These are phyloP conservation scores for Zaprionus inermis DNA, from an alignment of 1,140 invertebrate genomes.

Conservation along the genomic window DNA sequence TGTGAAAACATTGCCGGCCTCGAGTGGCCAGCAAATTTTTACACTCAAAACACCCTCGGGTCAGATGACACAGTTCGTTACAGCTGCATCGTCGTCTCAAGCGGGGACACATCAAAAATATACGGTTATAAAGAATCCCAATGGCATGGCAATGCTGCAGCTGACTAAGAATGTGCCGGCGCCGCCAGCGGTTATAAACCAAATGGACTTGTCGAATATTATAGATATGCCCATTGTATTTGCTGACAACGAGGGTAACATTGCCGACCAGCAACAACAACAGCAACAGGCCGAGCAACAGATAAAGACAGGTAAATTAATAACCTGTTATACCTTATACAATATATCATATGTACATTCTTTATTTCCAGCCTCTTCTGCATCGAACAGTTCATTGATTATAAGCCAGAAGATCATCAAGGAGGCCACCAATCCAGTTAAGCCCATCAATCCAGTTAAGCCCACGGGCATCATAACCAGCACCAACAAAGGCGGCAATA, in stretches of 20 bases:
- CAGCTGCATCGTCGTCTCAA: slow-evolving; percentile 46
- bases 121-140: slow-evolving; percentile 84
- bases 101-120: slow-evolving; percentile 75
- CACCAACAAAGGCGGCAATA: slow-evolving; percentile 47
- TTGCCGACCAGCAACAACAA: slow-evolving; percentile 56
- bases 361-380: background rate
- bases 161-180: slow-evolving; percentile 84
- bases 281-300: slow-evolving; percentile 38
- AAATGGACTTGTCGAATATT: slow-evolving; percentile 87
- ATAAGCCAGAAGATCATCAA: slow-evolving; percentile 81
- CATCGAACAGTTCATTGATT: slow-evolving; percentile 57
- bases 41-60: slow-evolving; percentile 69
- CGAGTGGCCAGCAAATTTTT: slow-evolving; percentile 67
- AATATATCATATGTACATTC: background rate
- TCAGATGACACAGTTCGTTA: slow-evolving; percentile 68
- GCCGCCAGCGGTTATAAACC: slow-evolving; percentile 12
- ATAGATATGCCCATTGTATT: slow-evolving; percentile 88
- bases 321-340: background rate
- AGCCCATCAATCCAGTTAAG: slow-evolving; percentile 27
- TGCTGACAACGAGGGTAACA: slow-evolving; percentile 86
- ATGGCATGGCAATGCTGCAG: slow-evolving; percentile 58
- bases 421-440: slow-evolving; percentile 51
- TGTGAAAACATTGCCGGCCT: slow-evolving; percentile 61
- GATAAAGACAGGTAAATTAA: slow-evolving; percentile 34
- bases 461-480: slow-evolving; percentile 18